phyloP scores from a whole-genome alignment of 2,113 vertebrate species.

The Camarhynchus parvulus region DNA sequence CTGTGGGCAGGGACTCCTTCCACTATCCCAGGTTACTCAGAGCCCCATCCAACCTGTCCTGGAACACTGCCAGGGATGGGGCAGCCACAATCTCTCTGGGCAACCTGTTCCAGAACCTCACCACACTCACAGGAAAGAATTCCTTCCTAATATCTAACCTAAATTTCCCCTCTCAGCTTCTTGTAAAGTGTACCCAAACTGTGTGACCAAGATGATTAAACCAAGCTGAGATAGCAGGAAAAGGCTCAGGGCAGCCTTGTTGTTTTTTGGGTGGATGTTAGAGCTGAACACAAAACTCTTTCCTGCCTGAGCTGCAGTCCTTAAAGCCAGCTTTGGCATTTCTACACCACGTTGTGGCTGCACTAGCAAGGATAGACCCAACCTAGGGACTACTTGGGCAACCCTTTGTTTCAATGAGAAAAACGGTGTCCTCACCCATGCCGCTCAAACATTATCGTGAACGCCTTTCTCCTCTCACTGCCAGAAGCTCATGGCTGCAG shows the following conservation, averaged over 20 bases:
- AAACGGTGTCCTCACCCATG: accelerated
- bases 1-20: not conserved
- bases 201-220: not conserved
- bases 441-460: accelerated
- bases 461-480: accelerated
- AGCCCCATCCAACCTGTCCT: not conserved
- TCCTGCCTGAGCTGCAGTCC: not conserved
- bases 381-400: not conserved
- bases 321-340: not conserved
- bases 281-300: accelerated
- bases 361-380: not conserved
- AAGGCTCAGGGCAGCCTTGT: not conserved
- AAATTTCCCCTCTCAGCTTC: not conserved
- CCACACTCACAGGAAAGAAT: not conserved
- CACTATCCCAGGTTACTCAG: accelerated
- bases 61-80: not conserved
- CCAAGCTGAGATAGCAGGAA: not conserved
- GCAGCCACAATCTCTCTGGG: accelerated
- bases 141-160: not conserved
- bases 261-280: not conserved
- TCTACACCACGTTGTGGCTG: not conserved
- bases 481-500: not conserved
- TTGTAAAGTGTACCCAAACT: not conserved
- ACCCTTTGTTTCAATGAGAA: not conserved
- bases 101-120: not conserved